Conservation (phyloP, 2,888 invertebrate species). For the Lucinisca nassula region DNA sequence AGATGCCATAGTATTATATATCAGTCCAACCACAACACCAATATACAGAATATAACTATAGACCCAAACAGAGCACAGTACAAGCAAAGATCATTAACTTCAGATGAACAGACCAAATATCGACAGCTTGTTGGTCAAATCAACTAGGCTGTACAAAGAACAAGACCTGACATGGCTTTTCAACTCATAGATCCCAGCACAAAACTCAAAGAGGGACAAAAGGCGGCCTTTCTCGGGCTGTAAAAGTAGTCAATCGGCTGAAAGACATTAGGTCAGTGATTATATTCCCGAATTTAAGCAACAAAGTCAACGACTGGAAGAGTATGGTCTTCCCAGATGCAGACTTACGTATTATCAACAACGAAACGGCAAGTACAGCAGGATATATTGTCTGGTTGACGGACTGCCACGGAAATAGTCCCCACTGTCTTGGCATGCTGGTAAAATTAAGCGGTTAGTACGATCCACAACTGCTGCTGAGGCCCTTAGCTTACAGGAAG, state of each 20-base stretch:
- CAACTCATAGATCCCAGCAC: background rate
- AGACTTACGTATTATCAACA: too few species aligned
- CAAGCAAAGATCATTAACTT: background rate
- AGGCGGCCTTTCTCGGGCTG: too few species aligned
- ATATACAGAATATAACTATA: background rate
- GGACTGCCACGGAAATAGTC: too few species aligned
- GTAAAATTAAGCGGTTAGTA: slow-evolving; percentile 27
- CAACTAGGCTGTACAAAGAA: slow-evolving; percentile 40
- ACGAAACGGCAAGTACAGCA: slow-evolving; percentile 58
- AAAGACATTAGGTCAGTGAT: too few species aligned
- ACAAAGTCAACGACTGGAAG: background rate
- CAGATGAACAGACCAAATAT: too few species aligned
- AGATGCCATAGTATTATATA: background rate
- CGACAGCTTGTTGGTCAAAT: too few species aligned
- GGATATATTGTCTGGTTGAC: too few species aligned
- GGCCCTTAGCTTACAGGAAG: slow-evolving; percentile 31
- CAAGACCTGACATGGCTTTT: background rate
- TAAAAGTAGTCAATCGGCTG: slow-evolving; percentile 5
- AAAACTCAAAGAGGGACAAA: too few species aligned
- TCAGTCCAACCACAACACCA: background rate
- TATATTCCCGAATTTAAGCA: too few species aligned
- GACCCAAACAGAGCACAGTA: background rate
- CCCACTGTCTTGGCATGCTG: slow-evolving; percentile 42
- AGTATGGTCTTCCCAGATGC: slow-evolving; percentile 44
- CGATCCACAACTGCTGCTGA: slow-evolving; percentile 13